Evolutionary conservation across 2,888 invertebrate species (phyloP), one percentile per base, ranked within the genome.

Genomic region (Oxytorus armatus): DNA sequence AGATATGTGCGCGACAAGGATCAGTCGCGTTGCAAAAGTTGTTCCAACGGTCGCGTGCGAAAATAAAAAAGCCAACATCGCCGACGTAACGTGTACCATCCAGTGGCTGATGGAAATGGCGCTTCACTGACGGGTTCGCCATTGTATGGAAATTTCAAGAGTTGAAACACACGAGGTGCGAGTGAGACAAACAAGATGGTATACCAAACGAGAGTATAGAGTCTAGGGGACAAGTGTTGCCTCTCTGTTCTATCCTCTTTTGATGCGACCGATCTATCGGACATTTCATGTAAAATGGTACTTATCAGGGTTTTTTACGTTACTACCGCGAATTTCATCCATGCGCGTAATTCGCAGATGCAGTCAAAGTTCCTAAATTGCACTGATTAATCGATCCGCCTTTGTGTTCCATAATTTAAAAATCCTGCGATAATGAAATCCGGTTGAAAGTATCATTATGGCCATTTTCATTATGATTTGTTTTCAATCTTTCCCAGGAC

Each of bases 131-230:
- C 61, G 79, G 78, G 3, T 36, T 81, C 84, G 86, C 88, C 86
- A 92, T 92, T 92, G 91, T 92, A 92, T 92, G 91, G 90, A 90
- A 91, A 91, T 89, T 88, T 85, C 66, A 51, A 74, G 74, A 73
- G 65, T 73, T 77, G 49, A 86, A n/a, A n/a, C n/a, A 84, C 83
- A 85, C 86, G 85, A 86, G 39, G 69, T 49, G 47, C 68, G 63
- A 83, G 80, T 77, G 84, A 75, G 77, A 77, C 69, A 79, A 68
- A 29, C 21, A 63, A 42, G n/a, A 21, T n/a, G 29, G 29, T 51
- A 33, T 29, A 55, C 7, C 51, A 14, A 44, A 59, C 3, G 23
- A 61, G 44, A 18, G 23, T 53, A 63, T 21, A 16, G 42, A 74
- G 29, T 39, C 69, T 73, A 44, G 73, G 73, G 61, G 73, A 80